phyloP scores from a whole-genome alignment of 1,140 invertebrate genomes.

The Teleogryllus occipitalis region DNA sequence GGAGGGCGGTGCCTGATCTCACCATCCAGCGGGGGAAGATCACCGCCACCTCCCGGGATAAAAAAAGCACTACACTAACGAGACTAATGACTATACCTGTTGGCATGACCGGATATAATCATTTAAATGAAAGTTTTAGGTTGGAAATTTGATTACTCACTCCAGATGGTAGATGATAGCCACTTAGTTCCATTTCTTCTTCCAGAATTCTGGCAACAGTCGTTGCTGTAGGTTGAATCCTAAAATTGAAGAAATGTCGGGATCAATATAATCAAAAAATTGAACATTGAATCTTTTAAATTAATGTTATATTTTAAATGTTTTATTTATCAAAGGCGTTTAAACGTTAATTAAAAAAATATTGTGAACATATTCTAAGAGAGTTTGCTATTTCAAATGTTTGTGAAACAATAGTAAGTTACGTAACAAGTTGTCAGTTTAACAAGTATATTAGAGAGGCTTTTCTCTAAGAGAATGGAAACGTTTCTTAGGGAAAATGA shows the following conservation, averaged over 20 bases:
- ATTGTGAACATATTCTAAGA: no score
- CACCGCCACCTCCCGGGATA: no score
- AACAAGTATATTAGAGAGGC: no score
- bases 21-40: no score
- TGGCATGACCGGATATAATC: background rate
- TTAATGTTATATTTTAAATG: background rate
- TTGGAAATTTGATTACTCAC: constrained; percentile 42
- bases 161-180: constrained; percentile 66
- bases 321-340: background rate
- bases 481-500: no score
- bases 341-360: background rate
- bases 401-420: no score
- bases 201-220: constrained; percentile 73
- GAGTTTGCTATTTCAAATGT: no score
- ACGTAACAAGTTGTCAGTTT: no score
- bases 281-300: background rate
- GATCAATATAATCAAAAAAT: background rate
- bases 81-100: background rate
- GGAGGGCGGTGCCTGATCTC: no score
- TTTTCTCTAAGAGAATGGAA: no score
- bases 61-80: background rate
- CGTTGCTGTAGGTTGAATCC: constrained; percentile 73
- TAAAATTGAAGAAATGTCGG: constrained; percentile 25
- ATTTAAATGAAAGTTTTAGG: background rate
- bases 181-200: constrained; percentile 62